Percentiles rank a stretch among this genome's conserved stretches.
Evolutionary conservation across 2,113 vertebrate genomes (phyloP).

Genomic region (Stigmatopora nigra): DNA sequence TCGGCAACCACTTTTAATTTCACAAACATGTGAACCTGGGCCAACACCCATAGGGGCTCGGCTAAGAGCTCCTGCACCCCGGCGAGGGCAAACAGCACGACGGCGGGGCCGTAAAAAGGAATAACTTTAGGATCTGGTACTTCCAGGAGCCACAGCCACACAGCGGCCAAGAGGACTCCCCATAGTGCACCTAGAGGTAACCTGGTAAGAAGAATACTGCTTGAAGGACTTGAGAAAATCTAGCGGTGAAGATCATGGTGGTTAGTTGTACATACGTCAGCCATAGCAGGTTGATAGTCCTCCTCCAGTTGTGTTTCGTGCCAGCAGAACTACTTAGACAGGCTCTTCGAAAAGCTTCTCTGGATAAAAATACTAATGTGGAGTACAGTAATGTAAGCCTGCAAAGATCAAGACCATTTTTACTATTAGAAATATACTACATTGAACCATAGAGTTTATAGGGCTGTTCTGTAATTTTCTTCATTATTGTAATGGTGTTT

Average conservation of each 20-base stretch:
- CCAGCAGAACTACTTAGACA: constrained; percentile 78
- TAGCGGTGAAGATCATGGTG: not conserved
- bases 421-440: not conserved
- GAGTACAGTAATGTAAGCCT: constrained; percentile 92
- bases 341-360: constrained; percentile 91
- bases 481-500: too few species aligned
- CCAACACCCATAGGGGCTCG: constrained; percentile 91
- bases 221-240: not conserved
- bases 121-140: constrained; percentile 75
- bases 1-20: constrained; percentile 88
- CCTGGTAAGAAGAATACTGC: constrained; percentile 55
- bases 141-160: constrained; percentile 86
- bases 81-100: constrained; percentile 82
- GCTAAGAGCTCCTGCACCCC: constrained; percentile 86
- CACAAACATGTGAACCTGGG: constrained; percentile 89
- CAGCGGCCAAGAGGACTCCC: constrained; percentile 75
- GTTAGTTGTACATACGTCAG: constrained; percentile 75
- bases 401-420: constrained; percentile 4
- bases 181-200: constrained; percentile 85
- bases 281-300: constrained; percentile 89
- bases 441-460: not conserved
- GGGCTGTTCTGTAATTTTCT: not conserved
- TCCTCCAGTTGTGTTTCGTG: constrained; percentile 79
- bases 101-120: constrained; percentile 82
- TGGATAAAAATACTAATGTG: constrained; percentile 85